A percentile compares a stretch with the other conserved stretches of the same genome.
Evolutionary conservation across 1,140 invertebrate species (phyloP).

Genomic region (Sesamia nonagrioides): DNA sequence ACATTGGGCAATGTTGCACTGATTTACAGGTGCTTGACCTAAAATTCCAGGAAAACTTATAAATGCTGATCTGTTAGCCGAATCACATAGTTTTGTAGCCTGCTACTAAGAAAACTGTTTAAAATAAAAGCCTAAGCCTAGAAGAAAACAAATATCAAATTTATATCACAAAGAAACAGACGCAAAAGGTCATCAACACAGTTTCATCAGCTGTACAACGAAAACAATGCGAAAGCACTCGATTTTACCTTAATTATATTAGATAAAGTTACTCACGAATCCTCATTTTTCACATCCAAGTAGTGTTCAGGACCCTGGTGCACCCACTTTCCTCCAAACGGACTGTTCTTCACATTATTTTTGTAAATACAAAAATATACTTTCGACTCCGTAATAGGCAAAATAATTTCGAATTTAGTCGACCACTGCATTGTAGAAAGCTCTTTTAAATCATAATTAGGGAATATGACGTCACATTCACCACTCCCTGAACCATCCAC

Average conservation of each 20-base stretch:
- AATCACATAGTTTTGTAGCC: too few relatives aligned
- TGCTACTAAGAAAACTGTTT: too few relatives aligned
- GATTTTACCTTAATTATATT: neutral
- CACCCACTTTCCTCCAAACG: slow-evolving; percentile 74
- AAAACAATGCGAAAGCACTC: neutral
- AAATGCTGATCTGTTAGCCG: too few relatives aligned
- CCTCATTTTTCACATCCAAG: slow-evolving; percentile 59
- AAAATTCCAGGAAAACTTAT: too few relatives aligned
- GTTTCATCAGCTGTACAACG: neutral
- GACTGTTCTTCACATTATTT: slow-evolving; percentile 61
- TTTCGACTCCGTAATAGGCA: slow-evolving; percentile 68
- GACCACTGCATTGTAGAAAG: slow-evolving; percentile 69
- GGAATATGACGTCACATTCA: slow-evolving; percentile 76
- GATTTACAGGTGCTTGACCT: too few relatives aligned
- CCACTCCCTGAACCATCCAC: slow-evolving; percentile 65
- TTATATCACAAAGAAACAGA: too few relatives aligned
- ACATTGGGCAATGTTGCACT: too few relatives aligned
- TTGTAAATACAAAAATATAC: slow-evolving; percentile 77
- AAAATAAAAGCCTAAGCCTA: too few relatives aligned
- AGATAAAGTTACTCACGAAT: slow-evolving; percentile 7
- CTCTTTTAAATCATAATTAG: slow-evolving; percentile 80
- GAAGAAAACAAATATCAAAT: too few relatives aligned
- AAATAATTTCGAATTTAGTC: slow-evolving; percentile 66
- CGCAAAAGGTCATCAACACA: neutral
- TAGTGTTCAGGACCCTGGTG: slow-evolving; percentile 78